These are phyloP conservation scores for Bombylius discolor DNA, from an alignment of 2,888 invertebrate species.

Conservation along the genomic window DNA sequence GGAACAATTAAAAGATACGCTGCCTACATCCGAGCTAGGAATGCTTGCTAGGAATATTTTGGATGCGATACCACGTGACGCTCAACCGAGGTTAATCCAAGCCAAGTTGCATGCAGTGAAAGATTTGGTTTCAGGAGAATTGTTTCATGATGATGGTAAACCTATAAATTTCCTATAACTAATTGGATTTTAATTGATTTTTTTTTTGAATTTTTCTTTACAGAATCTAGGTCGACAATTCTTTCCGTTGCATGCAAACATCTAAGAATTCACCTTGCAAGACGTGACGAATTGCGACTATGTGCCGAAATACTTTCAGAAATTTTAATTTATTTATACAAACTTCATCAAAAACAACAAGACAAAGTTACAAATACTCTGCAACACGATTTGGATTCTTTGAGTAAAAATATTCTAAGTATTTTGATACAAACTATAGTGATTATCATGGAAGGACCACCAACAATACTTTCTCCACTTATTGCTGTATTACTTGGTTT, in stretches of 20 bases:
- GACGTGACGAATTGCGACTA: slow-evolving; percentile 66
- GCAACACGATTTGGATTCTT: slow-evolving; percentile 69
- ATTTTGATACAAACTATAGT: slow-evolving; percentile 76
- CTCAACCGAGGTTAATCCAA: slow-evolving; percentile 54
- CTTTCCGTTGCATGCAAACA: slow-evolving; percentile 76
- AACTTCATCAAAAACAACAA: slow-evolving; percentile 39
- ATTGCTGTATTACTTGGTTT: slow-evolving; percentile 78
- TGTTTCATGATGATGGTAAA: slow-evolving; percentile 59
- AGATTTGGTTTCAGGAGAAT: slow-evolving; percentile 59
- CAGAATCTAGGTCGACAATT: slow-evolving; percentile 74
- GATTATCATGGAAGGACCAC: slow-evolving; percentile 64
- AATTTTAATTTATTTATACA: slow-evolving; percentile 49
- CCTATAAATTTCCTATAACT: neutral
- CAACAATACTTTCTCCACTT: slow-evolving; percentile 55
- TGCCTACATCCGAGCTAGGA: slow-evolving; percentile 64
- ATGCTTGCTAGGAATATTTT: slow-evolving; percentile 67
- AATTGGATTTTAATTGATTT: neutral
- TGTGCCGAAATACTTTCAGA: slow-evolving; percentile 82
- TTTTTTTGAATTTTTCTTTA: slow-evolving; percentile 15
- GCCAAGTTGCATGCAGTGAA: slow-evolving; percentile 74
- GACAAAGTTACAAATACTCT: slow-evolving; percentile 38
- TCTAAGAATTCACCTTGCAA: slow-evolving; percentile 65
- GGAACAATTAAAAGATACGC: slow-evolving; percentile 61
- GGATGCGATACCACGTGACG: slow-evolving; percentile 47
- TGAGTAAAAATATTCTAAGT: slow-evolving; percentile 68